Evolutionary conservation across 2,797 vertebrate species (phyloP), one percentile per base, ranked within the genome.

Genomic region (Todus mexicanus): DNA sequence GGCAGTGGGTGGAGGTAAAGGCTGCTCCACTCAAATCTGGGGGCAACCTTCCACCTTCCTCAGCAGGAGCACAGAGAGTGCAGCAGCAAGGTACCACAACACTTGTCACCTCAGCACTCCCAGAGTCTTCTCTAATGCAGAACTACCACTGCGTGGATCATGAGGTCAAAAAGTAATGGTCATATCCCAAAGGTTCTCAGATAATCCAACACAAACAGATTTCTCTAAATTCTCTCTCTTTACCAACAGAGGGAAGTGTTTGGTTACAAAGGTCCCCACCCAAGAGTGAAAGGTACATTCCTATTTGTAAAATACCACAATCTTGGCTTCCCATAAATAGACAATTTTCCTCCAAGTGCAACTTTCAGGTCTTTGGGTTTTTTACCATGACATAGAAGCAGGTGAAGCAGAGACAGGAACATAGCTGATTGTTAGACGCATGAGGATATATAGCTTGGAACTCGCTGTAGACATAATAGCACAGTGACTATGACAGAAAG

Each of bases 91-190:
- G 29, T 6, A 63, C 20, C 26, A n/a, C n/a, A 68, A 20, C 48
- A 15, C 27, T 54, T 45, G 25, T 37, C 50, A 68, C 19, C 29
- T 53, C 71, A 42, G 33, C 33, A 47, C 20, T 40, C 14, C 18
- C 10, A 43, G 35, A n/a, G 47, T 15, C 53, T 56, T 45, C 66
- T 56, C 63, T 12, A 40, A 56, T 73, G 65, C 33, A 80, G 31
- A 90, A 35, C 22, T 11, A 68, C 10, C 21, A 38, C 26, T 51
- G 15, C 2, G 0, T 18, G 51, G 38, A 47, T 51, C 51, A 27
- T 0, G 2, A 33, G 17, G 27, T 26, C 1, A 38, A 33, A n/a
- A 20, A 31, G 8, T 20, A n/a, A 20, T 31, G n/a, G 14, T 33
- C 35, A 80, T 21, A 69, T 1, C 15, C 25, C 45, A 40, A 45